Percentiles rank a stretch among this genome's conserved stretches.
Evolutionary conservation across 2,113 vertebrate genomes (phyloP).

Genomic region (Pollachius pollachius): DNA sequence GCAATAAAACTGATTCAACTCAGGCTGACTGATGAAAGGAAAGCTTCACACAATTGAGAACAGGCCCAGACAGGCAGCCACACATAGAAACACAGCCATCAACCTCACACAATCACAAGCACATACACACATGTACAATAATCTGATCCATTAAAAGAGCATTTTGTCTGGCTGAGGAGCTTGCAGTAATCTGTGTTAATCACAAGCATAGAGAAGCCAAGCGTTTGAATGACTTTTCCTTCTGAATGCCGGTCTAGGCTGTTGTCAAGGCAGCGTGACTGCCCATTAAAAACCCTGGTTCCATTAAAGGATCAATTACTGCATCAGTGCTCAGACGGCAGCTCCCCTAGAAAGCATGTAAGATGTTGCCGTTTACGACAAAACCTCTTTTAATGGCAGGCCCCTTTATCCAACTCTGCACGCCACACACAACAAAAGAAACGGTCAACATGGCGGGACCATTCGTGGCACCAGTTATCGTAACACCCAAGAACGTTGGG

Average conservation of each 20-base stretch:
- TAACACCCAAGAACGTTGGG: background rate
- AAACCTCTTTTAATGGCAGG: constrained; percentile 58
- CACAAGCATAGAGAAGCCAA: constrained; percentile 74
- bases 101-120: background rate
- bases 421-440: background rate
- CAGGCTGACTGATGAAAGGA: background rate
- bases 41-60: background rate
- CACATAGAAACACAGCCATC: constrained; percentile 14
- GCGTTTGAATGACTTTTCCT: constrained; percentile 77
- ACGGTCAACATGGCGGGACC: no score
- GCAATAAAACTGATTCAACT: constrained; percentile 8
- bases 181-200: constrained; percentile 53
- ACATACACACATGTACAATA: constrained; percentile 5
- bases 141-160: constrained; percentile 51
- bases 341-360: constrained; percentile 78
- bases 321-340: constrained; percentile 79
- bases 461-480: background rate
- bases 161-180: constrained; percentile 33
- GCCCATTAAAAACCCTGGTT: constrained; percentile 90
- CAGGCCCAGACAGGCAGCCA: background rate
- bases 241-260: constrained; percentile 81
- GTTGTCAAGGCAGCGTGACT: constrained; percentile 79
- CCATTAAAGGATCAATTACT: constrained; percentile 97
- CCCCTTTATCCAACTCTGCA: background rate
- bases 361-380: constrained; percentile 33